Base-by-base conservation (phyloP, 2,888 invertebrate species). In the Leuctra nigra region DNA sequence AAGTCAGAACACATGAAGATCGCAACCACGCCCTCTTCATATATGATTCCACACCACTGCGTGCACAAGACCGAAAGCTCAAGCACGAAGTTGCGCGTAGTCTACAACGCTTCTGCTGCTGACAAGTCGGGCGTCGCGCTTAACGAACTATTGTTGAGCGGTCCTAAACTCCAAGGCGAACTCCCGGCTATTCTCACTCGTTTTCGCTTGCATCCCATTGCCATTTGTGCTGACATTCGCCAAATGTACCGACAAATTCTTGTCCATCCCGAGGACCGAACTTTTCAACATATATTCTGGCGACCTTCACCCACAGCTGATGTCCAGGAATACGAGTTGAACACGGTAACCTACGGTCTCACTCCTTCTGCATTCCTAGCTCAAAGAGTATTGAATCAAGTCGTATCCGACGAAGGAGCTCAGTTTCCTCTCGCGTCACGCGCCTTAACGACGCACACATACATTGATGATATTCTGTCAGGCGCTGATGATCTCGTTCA, bases 41-140 rank as follows among this genome's bases (percentile, higher is more conserved):
- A n/a, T n/a, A n/a, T n/a, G n/a, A n/a, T n/a, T n/a, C n/a, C 67
- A 29, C 71, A 72, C 62, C 70, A 70, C 54, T 64, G 66, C 0
- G 68, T 72, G 1, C 50, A 68, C 0, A 66, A 66, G 16, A 54
- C 64, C 9, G 54, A 59, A 4, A 68, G 67, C 53, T 60, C 65
- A 7, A 68, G 68, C 0, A 68, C 68, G 0, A 67, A 67, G 25
- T 20, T 68, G 0, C 52, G 68, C 4, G 68, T 69, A 0, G 69
- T 70, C 0, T 68, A 68, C 59, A 66, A 69, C 35, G 68, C 65
- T 0, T 67, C 68, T 0, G 6, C 33, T 33, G 4, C 38, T 38
- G 38, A 38, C 38, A 14, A 38, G 14, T 11, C 11, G n/a, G 50
- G 50, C 25, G 18, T 50, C 16, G 14, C 50, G 14, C 25, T 50